Evolutionary conservation across 2,113 vertebrate species (phyloP).

Genomic region (Tyrannus savana): DNA sequence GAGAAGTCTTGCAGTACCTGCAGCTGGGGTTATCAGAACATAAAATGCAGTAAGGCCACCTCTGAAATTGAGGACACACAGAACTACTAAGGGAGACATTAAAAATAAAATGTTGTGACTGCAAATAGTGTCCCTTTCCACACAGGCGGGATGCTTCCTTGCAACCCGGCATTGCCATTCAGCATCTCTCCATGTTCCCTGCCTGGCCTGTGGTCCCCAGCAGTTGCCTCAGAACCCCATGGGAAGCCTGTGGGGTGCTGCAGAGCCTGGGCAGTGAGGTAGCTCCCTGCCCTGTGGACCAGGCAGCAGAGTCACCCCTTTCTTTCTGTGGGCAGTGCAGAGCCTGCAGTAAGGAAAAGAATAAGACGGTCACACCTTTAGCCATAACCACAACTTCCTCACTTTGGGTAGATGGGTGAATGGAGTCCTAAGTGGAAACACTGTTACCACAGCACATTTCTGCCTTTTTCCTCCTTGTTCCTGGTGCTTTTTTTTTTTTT

Average conservation of each 20-base stretch:
- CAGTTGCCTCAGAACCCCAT: neutral
- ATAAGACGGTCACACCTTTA: neutral
- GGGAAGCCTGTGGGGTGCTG: neutral
- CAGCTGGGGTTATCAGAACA: neutral
- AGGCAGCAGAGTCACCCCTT: neutral
- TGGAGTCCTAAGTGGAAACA: neutral
- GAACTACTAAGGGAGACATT: neutral
- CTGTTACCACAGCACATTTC: neutral
- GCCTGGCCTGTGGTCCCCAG: neutral
- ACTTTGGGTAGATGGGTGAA: too few relatives aligned
- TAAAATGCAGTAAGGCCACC: neutral
- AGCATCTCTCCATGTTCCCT: neutral
- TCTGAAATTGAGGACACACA: neutral
- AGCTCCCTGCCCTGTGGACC: neutral
- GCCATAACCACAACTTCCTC: neutral
- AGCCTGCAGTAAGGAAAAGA: neutral
- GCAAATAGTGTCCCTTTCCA: neutral
- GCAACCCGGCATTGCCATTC: neutral
- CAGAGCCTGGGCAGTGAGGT: neutral
- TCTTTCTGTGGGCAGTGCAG: neutral
- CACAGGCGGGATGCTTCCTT: fast-evolving
- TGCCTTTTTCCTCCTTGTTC: neutral
- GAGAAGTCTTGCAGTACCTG: neutral
- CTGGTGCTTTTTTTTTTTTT: neutral
- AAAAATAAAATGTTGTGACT: neutral